Evolutionary conservation across 2,113 vertebrate genomes (phyloP).

Genomic region (Herpailurus yagouaroundi): DNA sequence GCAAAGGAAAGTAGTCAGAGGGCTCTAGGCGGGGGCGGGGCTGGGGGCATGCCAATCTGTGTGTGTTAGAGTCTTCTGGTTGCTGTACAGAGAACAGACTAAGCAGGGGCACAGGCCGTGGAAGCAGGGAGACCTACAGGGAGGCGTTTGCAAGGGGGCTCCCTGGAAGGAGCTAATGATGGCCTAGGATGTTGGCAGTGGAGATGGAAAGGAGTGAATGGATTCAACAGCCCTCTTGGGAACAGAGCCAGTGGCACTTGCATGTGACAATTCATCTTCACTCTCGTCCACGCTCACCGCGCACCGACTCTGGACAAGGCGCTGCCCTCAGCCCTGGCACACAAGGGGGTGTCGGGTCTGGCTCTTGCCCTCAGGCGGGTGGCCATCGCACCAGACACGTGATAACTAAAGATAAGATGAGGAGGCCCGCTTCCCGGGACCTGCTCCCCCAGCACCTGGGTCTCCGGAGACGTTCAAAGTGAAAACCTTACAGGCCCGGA

Average conservation of each 20-base stretch:
- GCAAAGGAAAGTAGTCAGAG: neutral
- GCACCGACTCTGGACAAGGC: rapidly evolving
- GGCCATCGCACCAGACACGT: neutral
- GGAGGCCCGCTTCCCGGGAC: neutral
- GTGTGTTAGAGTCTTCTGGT: neutral
- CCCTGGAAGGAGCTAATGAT: neutral
- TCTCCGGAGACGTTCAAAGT: neutral
- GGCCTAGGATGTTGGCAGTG: too few species aligned
- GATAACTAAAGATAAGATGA: neutral
- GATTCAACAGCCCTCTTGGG: neutral
- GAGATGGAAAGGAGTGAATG: neutral
- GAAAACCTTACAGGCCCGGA: neutral
- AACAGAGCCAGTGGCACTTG: neutral
- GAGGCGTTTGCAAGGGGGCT: neutral
- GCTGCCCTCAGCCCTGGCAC: neutral
- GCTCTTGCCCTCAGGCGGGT: neutral
- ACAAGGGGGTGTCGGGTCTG: neutral
- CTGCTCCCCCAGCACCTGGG: neutral
- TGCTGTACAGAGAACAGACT: rapidly evolving
- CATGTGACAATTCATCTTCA: rapidly evolving
- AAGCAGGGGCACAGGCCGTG: neutral
- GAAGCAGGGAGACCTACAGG: neutral
- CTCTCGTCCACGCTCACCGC: rapidly evolving
- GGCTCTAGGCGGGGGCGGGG: neutral
- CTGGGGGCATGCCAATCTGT: rapidly evolving